Evolutionary conservation across 2,113 vertebrate species (phyloP).

Genomic region (Circaetus gallicus): DNA sequence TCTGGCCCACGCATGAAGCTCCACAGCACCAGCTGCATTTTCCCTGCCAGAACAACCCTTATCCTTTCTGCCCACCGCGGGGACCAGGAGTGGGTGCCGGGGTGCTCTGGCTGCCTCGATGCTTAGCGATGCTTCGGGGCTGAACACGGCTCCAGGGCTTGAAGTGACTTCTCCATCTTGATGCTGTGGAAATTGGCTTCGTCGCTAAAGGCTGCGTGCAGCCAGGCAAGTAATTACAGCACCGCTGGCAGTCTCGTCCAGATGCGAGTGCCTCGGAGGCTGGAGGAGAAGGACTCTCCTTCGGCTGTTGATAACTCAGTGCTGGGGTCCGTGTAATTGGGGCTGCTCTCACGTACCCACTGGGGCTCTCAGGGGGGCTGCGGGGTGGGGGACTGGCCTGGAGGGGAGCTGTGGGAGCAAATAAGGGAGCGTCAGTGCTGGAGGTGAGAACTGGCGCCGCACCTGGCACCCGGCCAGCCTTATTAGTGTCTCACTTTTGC

Average conservation of each 20-base stretch:
- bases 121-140: accelerated
- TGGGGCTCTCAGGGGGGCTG: background rate
- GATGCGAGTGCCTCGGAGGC: accelerated
- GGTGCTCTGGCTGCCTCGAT: background rate
- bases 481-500: background rate
- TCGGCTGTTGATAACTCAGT: background rate
- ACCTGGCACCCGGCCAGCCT: background rate
- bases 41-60: background rate
- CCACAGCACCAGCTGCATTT: accelerated
- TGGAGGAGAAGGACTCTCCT: background rate
- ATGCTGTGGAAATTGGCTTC: background rate
- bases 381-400: accelerated
- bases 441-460: background rate
- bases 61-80: accelerated
- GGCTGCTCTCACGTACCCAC: background rate
- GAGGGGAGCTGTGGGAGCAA: background rate
- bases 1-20: background rate
- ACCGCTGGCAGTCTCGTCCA: accelerated
- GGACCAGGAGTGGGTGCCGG: accelerated
- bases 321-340: background rate
- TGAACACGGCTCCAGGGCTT: background rate
- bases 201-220: background rate
- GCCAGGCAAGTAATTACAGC: background rate
- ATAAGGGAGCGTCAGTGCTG: background rate
- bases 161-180: background rate